These are phyloP conservation scores for Torymus aiolomorphi DNA, from an alignment of 2,888 invertebrate genomes.

Conservation along the genomic window DNA sequence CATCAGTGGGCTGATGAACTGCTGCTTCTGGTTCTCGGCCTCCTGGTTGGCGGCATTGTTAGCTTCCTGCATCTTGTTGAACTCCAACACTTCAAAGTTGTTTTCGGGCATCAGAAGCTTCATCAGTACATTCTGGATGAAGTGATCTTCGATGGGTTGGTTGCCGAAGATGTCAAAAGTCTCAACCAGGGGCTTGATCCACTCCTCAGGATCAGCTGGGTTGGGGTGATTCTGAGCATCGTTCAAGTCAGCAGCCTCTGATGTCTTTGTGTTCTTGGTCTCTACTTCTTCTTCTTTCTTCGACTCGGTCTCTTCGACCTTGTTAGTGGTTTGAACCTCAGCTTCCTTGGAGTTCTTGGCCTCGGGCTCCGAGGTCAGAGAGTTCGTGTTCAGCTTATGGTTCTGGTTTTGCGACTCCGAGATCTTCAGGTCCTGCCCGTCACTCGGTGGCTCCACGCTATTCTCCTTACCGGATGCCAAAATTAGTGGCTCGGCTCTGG, in stretches of 20 bases:
- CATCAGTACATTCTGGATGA: conserved; percentile 52
- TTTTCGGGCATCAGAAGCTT: conserved; percentile 53
- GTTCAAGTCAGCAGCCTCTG: conserved; percentile 39
- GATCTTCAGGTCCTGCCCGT: conserved; percentile 43
- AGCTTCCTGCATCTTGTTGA: conserved; percentile 56
- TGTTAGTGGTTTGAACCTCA: conserved; percentile 20
- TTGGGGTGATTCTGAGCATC: conserved; percentile 52
- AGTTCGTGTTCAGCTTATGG: conserved; percentile 45
- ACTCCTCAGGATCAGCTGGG: conserved; percentile 53
- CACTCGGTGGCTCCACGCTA: conserved; percentile 19
- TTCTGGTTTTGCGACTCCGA: conserved; percentile 55
- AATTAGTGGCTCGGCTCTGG: conserved; percentile 48
- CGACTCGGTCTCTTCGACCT: conserved; percentile 1
- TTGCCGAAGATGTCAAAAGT: conserved; percentile 55
- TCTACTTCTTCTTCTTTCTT: neutral
- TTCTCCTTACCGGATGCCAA: conserved; percentile 24
- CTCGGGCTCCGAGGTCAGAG: conserved; percentile 22
- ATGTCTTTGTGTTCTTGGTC: conserved; percentile 8
- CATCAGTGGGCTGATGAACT: conserved; percentile 18
- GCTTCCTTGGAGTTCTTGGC: conserved; percentile 42
- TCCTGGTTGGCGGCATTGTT: conserved; percentile 25
- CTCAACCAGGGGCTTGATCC: conserved; percentile 55
- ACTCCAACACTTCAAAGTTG: conserved; percentile 52
- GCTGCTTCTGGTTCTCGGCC: conserved; percentile 32
- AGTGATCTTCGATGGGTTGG: conserved; percentile 53